Percentiles rank a stretch among this genome's conserved stretches.
Evolutionary conservation across 2,888 invertebrate genomes (phyloP).

Genomic region (Hypercompe scribonia): DNA sequence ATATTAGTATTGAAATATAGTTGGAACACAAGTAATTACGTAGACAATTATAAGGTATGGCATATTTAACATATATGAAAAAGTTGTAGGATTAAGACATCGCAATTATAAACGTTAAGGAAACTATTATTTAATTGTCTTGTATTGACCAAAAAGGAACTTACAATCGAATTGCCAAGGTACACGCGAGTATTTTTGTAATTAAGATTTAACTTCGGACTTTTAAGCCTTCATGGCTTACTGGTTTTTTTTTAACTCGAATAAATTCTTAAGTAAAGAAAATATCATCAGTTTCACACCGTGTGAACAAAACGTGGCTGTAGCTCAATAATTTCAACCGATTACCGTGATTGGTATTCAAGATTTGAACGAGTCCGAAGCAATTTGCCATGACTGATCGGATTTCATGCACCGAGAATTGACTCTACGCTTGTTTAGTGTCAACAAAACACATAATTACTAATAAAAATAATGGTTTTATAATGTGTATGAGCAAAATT

Average conservation of each 20-base stretch:
- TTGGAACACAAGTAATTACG: no score
- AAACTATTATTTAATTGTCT: not conserved
- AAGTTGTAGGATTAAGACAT: not conserved
- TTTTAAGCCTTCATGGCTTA: conserved; percentile 8
- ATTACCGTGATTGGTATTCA: conserved; percentile 53
- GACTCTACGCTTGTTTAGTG: conserved; percentile 52
- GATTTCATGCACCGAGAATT: conserved; percentile 54
- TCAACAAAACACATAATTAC: conserved; percentile 36
- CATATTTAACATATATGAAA: no score
- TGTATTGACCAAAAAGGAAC: not conserved
- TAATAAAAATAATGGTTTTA: conserved; percentile 3
- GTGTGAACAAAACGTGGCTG: conserved; percentile 44
- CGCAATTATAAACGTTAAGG: not conserved
- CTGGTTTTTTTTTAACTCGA: conserved; percentile 12
- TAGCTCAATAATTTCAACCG: conserved; percentile 47
- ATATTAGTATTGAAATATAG: no score
- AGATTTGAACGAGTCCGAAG: conserved; percentile 48
- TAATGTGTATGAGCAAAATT: not conserved
- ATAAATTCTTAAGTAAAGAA: conserved; percentile 17
- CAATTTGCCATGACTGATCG: conserved; percentile 60
- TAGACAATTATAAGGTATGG: no score
- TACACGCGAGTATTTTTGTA: not conserved
- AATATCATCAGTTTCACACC: conserved; percentile 27
- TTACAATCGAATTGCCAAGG: not conserved
- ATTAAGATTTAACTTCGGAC: conserved; percentile 3